Evolutionary conservation across 2,888 invertebrate genomes (phyloP), one percentile per base, ranked within the genome.

Genomic region (Pristionchus mayeri): DNA sequence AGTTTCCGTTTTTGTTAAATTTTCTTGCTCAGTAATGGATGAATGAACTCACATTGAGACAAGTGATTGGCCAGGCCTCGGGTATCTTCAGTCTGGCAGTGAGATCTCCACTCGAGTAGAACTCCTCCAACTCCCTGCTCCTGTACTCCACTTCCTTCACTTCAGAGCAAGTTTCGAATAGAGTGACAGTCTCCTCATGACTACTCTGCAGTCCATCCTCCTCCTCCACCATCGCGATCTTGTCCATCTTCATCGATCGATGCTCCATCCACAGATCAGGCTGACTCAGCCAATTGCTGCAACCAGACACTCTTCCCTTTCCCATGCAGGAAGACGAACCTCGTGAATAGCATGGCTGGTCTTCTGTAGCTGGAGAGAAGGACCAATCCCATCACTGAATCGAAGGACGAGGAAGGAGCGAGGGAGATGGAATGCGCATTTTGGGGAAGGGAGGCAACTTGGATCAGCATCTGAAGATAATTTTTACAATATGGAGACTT

Each of bases 51-150:
- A 80, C 57, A 80, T 37, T 80, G 13, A 80, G 13, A 7, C 18
- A 34, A 18, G 40, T 34, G 9, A 88, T 21, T 0, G 85, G 79
- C 85, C 44, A 76, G 27, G 18, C 27, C n/a, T 76, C 84, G 18
- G 84, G 67, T 4, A 63, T 76, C 16, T 57, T 57, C 57, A 88
- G 60, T 30, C 89, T 52, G 13, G 71, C 24, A 18, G 86, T 86
- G 76, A 89, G 54, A 48, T 89, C 89, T 0, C 27, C 18, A 7
- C 84, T 71, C 4, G 87, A 86, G 79, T 89, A 89, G 79, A 86
- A 86, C 50, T 71, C 76, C 18, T 78, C 71, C 24, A 89, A 84
- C 9, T 86, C 88, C 4, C 76, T 21, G 30, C 86, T 85, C 1
- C 54, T 80, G 86, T 87, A 87, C 27, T 88, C 88, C 6, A 86